Conservation (phyloP, 2,797 vertebrate species). For the Pseudocheirus occidentalis region DNA sequence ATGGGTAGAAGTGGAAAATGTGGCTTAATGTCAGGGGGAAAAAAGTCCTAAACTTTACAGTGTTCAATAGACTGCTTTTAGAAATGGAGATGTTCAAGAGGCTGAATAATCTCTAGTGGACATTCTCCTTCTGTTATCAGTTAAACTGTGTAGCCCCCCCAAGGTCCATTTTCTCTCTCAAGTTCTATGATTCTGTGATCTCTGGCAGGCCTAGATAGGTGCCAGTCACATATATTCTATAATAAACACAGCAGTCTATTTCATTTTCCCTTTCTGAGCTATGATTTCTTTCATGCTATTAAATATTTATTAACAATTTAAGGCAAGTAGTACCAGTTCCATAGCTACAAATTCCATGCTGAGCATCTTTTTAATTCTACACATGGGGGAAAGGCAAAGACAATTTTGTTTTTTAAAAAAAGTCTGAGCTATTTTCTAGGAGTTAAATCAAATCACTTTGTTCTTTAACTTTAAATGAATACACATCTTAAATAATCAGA, state of each 20-base stretch:
- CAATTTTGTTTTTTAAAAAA: conserved; percentile 44
- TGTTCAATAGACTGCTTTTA: not conserved
- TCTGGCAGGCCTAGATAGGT: not conserved
- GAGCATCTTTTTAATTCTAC: not conserved
- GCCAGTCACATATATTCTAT: not conserved
- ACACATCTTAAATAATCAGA: not conserved
- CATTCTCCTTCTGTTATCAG: not conserved
- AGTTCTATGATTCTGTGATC: not conserved
- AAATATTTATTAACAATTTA: not conserved
- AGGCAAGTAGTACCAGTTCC: not conserved
- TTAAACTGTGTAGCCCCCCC: not conserved
- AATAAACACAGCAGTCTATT: not conserved
- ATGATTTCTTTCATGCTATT: not conserved
- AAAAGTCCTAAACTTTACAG: not conserved
- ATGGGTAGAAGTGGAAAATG: not conserved
- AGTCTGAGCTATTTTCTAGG: conserved; percentile 21
- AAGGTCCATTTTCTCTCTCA: not conserved
- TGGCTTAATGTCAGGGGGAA: not conserved
- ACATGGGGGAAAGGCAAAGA: conserved; percentile 8
- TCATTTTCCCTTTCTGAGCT: not conserved
- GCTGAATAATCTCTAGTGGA: not conserved
- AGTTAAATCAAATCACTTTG: not conserved
- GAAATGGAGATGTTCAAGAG: not conserved
- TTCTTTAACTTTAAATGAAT: not conserved
- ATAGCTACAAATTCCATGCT: not conserved